Evolutionary conservation across 2,888 invertebrate species (phyloP).

Genomic region (Slavum lentiscoides): DNA sequence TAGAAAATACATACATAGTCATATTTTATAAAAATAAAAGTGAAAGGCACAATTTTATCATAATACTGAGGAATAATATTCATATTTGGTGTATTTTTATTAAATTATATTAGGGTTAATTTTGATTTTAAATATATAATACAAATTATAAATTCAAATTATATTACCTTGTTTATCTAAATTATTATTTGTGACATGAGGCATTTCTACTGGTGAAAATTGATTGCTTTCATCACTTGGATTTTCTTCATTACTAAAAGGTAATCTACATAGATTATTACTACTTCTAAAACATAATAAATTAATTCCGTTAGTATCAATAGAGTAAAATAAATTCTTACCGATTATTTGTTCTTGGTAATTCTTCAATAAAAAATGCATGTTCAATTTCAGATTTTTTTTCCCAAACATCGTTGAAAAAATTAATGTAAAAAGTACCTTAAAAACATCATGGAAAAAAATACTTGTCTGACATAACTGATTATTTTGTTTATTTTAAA

Average conservation of each 20-base stretch:
- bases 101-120: neutral
- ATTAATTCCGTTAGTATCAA: neutral
- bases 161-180: slow-evolving; percentile 45
- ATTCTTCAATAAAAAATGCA: slow-evolving; percentile 85
- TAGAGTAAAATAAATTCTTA: slow-evolving; percentile 14
- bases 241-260: slow-evolving; percentile 62
- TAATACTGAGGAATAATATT: no score
- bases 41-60: no score
- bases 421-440: slow-evolving; percentile 93
- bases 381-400: slow-evolving; percentile 93
- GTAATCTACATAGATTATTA: slow-evolving; percentile 66
- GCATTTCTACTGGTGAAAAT: slow-evolving; percentile 66
- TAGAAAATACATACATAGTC: no score
- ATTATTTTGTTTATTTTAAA: no score
- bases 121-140: neutral
- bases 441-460: slow-evolving; percentile 56
- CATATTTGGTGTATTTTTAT: no score
- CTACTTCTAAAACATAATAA: slow-evolving; percentile 60
- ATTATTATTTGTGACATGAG: slow-evolving; percentile 60
- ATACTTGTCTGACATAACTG: neutral
- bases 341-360: slow-evolving; percentile 58
- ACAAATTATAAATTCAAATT: neutral
- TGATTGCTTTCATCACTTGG: slow-evolving; percentile 73
- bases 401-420: slow-evolving; percentile 96
- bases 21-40: no score